Evolutionary conservation across 1,140 invertebrate species (phyloP), one percentile per base, ranked within the genome.

Genomic region (Drosophila aff.): DNA sequence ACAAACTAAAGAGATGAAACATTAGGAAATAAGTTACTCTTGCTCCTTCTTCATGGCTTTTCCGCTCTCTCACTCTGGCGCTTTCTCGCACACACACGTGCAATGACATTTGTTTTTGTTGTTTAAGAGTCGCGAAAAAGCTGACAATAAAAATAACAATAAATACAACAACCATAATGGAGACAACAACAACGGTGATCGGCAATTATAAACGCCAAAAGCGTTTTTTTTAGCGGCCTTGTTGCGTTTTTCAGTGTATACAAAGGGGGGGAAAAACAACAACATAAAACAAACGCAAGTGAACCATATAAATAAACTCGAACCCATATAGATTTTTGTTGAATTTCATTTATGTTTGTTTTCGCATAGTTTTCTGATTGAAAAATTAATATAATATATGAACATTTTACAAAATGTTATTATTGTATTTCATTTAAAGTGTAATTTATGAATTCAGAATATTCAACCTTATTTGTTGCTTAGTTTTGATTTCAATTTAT

Each of bases 121-220:
- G 21, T 26, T 49, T 36, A 61, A 62, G 40, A 65, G 63, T 53
- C 47, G 67, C 67, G 38, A 67, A 69, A 67, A 68, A 69, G 67
- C 67, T 69, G 50, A 66, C 36, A 63, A 67, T 67, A 46, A 44
- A 73, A 68, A 55, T 50, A 67, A 69, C 66, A 74, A 72, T 72
- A 72, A 43, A 61, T 46, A 23, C 53, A 44, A 44, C 18, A 65
- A 65, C 18, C 26, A 57, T 31, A 65, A 43, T 40, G 33, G 33
- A 23, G 53, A 72, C 67, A 65, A 71, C 33, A 53, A 69, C 53
- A 21, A 57, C 26, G 23, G 21, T 55, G 69, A 44, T 52, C 53
- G 76, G 75, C 55, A 77, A 77, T 77, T 77, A 77, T 77, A 77
- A 77, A 77, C 73, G 75, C 74, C 75, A 77, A 47, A 77, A 68